phyloP scores from a whole-genome alignment of 2,113 vertebrate species.

The Eulemur rufifrons region DNA sequence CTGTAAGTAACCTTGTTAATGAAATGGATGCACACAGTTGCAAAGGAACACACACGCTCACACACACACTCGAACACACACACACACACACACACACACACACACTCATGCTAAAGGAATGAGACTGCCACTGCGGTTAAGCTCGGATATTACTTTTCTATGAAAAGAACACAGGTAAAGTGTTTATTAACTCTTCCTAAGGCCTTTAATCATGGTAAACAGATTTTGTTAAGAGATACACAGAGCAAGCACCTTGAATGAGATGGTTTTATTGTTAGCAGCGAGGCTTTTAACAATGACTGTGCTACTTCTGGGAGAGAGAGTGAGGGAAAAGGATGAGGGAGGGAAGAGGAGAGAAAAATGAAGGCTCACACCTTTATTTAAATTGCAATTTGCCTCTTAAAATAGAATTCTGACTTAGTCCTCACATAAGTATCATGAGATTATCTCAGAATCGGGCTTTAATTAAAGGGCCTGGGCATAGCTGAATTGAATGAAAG shows the following conservation, averaged over 20 bases:
- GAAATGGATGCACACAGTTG: not conserved
- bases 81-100: not conserved
- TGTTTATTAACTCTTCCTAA: constrained; percentile 75
- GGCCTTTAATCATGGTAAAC: constrained; percentile 72
- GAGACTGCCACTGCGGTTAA: constrained; percentile 58
- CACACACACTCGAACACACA: not conserved
- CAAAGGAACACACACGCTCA: not conserved
- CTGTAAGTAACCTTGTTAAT: not conserved
- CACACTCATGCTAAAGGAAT: not conserved
- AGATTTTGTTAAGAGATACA: constrained; percentile 77
- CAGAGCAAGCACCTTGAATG: constrained; percentile 70
- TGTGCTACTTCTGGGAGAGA: constrained; percentile 63
- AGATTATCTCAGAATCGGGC: constrained; percentile 62
- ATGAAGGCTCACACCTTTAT: constrained; percentile 66
- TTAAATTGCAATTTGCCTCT: constrained; percentile 79
- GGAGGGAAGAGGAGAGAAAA: not conserved
- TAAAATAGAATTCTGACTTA: constrained; percentile 72
- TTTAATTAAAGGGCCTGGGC: constrained; percentile 71
- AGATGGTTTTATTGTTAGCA: constrained; percentile 67
- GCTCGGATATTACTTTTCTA: constrained; percentile 54
- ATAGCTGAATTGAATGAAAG: constrained; percentile 45
- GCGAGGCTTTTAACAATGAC: constrained; percentile 71
- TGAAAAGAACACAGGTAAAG: constrained; percentile 46
- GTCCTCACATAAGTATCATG: constrained; percentile 28
- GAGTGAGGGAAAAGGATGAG: not conserved